Evolutionary conservation across 2,113 vertebrate genomes (phyloP), one percentile per base, ranked within the genome.

Genomic region (Scomber japonicus): DNA sequence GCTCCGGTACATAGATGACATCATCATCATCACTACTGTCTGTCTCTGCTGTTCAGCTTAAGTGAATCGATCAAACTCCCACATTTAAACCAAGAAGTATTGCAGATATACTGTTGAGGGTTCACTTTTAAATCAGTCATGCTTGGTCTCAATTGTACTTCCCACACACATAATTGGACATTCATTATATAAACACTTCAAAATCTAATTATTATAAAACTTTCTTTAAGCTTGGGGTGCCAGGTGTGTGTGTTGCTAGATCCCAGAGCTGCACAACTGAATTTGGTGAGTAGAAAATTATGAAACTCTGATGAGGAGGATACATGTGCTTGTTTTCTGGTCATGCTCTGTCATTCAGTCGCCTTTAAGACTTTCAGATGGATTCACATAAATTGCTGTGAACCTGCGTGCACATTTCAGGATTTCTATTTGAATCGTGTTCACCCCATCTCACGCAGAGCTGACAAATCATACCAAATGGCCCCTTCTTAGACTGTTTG

Each of bases 1-100:
- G 63, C 83, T 83, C 65, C 14, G 19, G 75, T 73, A 73, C 64
- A 77, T 61, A 11, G 49, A 68, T 79, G 76, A 84, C 76, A 74
- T 84, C 70, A 88, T 80, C 53, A 67, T 30, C 75, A 51, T 68
- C 67, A 56, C 44, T 50, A 31, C 59, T 51, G 62, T 68, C 71
- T 60, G 55, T 27, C 15, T 27, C 59, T 50, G 55, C 5, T 51
- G 15, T 31, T 30, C 24, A 40, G 45, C 1, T 40, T 40, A 16
- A 27, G 35, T 40, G 35, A 40, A 9, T 40, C 1, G 2, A 27
- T 67, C 49, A 40, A 66, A 51, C 27, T 56, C 24, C 24, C 51
- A 63, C 27, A n/a, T 70, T 78, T 62, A 44, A 8, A 60, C 11
- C 3, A 27, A 40, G 49, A 21, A 17, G 44, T 24, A 40, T 53